These are phyloP conservation scores for Drosophila tropicalis DNA, from an alignment of 1,140 invertebrate species.

Conservation along the genomic window DNA sequence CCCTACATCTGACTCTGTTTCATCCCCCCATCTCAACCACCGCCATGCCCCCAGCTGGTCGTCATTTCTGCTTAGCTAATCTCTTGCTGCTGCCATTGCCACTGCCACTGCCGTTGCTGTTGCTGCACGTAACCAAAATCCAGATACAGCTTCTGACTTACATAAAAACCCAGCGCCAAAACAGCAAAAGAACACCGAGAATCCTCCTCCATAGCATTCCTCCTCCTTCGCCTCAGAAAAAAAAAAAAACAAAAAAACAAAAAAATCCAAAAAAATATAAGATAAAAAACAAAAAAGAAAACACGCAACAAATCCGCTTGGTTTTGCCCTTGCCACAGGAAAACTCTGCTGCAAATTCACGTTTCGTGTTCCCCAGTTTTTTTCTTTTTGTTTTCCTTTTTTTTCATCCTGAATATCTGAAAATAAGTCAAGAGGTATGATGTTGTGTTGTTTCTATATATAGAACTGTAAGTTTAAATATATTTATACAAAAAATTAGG, in stretches of 20 bases:
- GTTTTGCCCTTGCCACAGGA: conserved; percentile 33
- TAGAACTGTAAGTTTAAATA: too few species aligned
- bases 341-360: conserved; percentile 45
- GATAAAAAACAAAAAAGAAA: conserved; percentile 2
- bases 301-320: conserved; percentile 69
- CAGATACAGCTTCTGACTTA: conserved; percentile 44
- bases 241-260: conserved; percentile 7
- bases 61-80: conserved; percentile 77
- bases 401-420: background rate
- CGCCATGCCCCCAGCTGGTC: conserved; percentile 36
- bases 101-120: background rate
- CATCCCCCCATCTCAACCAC: background rate
- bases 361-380: background rate
- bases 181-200: conserved; percentile 10
- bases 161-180: conserved; percentile 37
- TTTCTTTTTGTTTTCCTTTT: background rate
- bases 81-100: conserved; percentile 48
- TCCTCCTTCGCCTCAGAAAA: background rate
- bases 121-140: conserved; percentile 59
- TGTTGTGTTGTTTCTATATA: too few species aligned
- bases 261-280: conserved; percentile 41
- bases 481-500: too few species aligned
- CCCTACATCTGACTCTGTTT: background rate
- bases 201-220: background rate
- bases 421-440: background rate